phyloP scores from a whole-genome alignment of 2,888 invertebrate genomes.

The Auanema sp. region DNA sequence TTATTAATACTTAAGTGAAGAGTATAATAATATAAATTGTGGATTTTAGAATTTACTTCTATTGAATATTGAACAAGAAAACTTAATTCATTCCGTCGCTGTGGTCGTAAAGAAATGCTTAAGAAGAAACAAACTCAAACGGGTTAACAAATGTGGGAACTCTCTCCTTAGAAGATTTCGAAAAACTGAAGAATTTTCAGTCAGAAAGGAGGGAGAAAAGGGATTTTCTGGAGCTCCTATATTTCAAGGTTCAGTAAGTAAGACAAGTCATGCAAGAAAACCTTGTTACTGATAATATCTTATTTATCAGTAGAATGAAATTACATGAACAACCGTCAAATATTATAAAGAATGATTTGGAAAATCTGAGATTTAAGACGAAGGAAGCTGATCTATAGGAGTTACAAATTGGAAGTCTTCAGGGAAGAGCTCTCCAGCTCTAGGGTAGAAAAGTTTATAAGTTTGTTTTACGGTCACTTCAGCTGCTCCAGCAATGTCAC shows the following conservation, averaged over 20 bases:
- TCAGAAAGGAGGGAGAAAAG: conserved; percentile 71
- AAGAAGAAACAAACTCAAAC: conserved; percentile 23
- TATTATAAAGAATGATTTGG: too few species aligned
- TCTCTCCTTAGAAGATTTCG: too few species aligned
- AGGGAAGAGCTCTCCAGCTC: conserved; percentile 86
- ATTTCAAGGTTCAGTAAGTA: conserved; percentile 96
- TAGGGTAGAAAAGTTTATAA: conserved; percentile 92
- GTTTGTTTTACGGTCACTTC: conserved; percentile 96
- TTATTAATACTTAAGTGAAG: too few species aligned
- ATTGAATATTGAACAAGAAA: too few species aligned
- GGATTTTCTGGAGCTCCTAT: conserved; percentile 99
- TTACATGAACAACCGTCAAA: too few species aligned
- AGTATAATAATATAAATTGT: too few species aligned
- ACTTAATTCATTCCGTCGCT: too few species aligned
- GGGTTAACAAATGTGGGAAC: conserved; percentile 61
- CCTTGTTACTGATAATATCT: not conserved
- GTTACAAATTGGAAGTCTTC: conserved; percentile 93
- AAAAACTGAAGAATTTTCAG: too few species aligned
- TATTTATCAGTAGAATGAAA: too few species aligned
- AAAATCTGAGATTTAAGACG: conserved; percentile 9
- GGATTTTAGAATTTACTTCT: too few species aligned
- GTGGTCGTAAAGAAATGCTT: not conserved
- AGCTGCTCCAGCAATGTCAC: conserved; percentile 95
- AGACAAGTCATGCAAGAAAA: conserved; percentile 65
- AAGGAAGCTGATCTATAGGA: conserved; percentile 87